Percentiles rank a stretch among this genome's conserved stretches.
These are phyloP conservation scores for Gadus chalcogrammus DNA, from an alignment of 2,113 vertebrate genomes.

Conservation along the genomic window DNA sequence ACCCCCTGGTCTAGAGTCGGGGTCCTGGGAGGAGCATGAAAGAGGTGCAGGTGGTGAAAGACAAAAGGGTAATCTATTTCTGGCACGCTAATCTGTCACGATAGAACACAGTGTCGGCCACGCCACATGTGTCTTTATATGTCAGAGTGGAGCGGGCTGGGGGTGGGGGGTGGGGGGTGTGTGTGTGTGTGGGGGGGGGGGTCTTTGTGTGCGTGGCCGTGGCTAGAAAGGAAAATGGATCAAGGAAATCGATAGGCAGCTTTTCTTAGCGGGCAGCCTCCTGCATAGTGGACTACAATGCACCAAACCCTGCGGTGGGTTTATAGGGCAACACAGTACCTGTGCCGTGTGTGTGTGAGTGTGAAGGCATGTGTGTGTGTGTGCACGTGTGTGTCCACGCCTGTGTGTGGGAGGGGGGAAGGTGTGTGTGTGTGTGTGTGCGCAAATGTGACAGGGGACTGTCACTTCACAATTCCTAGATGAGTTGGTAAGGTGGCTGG, in stretches of 20 bases:
- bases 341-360: neutral
- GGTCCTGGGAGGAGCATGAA: slow-evolving; percentile 17
- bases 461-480: slow-evolving; percentile 7
- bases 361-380: neutral
- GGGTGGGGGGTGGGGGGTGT: neutral
- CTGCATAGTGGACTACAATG: too few relatives aligned
- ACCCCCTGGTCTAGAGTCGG: neutral
- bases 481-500: neutral
- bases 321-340: neutral
- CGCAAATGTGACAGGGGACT: neutral
- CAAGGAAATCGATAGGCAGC: slow-evolving; percentile 58
- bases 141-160: slow-evolving; percentile 52
- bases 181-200: slow-evolving; percentile 4
- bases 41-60: slow-evolving; percentile 5
- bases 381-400: neutral
- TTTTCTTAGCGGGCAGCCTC: slow-evolving; percentile 49
- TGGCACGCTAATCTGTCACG: slow-evolving; percentile 56
- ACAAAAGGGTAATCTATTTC: slow-evolving; percentile 66
- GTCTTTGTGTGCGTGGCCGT: slow-evolving; percentile 29
- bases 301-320: neutral
- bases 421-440: neutral
- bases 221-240: slow-evolving; percentile 63
- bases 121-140: slow-evolving; percentile 67
- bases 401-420: neutral
- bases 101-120: slow-evolving; percentile 44